phyloP scores from a whole-genome alignment of 2,888 invertebrate genomes.

The Limnephilus auricula region DNA sequence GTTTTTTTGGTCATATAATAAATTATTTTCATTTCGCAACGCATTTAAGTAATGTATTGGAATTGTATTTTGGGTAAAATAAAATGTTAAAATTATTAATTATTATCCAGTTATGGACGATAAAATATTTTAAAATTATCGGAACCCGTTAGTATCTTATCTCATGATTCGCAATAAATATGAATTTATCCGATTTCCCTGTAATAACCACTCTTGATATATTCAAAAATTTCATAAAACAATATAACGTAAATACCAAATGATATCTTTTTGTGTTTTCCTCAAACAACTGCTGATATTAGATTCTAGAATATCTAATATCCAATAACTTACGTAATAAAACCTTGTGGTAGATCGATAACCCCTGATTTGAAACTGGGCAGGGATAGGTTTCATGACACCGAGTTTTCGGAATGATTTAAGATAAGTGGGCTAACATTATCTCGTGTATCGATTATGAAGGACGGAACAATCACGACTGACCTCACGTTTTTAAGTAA shows the following conservation, averaged over 20 bases:
- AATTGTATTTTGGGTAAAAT: no score
- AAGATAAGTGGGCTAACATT: constrained; percentile 45
- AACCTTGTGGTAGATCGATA: neutral
- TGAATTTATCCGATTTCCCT: neutral
- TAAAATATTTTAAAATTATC: no score
- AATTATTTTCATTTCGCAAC: neutral
- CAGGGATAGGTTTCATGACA: constrained; percentile 10
- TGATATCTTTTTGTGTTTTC: neutral
- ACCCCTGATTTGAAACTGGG: neutral
- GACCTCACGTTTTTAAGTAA: constrained; percentile 46
- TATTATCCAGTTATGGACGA: neutral
- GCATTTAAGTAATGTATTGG: no score
- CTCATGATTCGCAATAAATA: neutral
- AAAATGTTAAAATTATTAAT: neutral
- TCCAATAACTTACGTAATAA: neutral
- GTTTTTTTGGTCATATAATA: neutral
- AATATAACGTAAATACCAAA: neutral
- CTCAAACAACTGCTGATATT: neutral
- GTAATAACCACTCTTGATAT: no score
- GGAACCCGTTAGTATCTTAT: neutral
- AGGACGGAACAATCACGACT: constrained; percentile 53
- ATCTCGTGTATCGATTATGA: constrained; percentile 43
- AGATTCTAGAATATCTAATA: neutral
- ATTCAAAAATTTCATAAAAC: neutral
- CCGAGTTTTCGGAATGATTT: constrained; percentile 18